Conservation (phyloP, 2,888 invertebrate species). For the Abrostola triplasia region DNA sequence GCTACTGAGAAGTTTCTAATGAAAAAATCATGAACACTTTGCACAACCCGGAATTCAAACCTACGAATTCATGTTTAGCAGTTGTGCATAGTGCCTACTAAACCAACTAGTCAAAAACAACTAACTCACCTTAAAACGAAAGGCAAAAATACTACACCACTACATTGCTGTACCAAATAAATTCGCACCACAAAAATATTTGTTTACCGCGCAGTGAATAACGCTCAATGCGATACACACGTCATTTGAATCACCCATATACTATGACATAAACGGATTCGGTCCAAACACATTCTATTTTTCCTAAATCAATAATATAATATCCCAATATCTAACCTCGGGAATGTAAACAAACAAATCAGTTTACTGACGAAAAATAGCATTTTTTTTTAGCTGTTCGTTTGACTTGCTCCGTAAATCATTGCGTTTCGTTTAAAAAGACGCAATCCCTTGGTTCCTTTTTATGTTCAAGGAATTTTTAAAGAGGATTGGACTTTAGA, state of each 20-base stretch:
- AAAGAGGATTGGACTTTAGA: constrained; percentile 30
- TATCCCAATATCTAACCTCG: constrained; percentile 14
- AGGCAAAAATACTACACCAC: not conserved
- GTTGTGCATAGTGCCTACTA: too few species aligned
- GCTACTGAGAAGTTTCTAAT: too few species aligned
- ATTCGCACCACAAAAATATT: constrained; percentile 2
- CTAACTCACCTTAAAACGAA: too few species aligned
- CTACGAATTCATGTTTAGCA: too few species aligned
- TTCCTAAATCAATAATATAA: constrained; percentile 41
- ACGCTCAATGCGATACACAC: constrained; percentile 8
- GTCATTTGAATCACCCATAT: constrained; percentile 15
- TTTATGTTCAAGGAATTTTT: constrained; percentile 38
- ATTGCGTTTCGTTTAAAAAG: constrained; percentile 49
- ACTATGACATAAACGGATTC: constrained; percentile 15
- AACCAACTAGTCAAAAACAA: too few species aligned
- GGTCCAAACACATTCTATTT: constrained; percentile 11
- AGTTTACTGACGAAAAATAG: constrained; percentile 26
- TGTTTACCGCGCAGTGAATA: constrained; percentile 16
- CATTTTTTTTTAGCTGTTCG: constrained; percentile 40
- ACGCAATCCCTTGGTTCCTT: constrained; percentile 42
- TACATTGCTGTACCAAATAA: not conserved
- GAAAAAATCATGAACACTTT: too few species aligned
- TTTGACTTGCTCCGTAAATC: constrained; percentile 51
- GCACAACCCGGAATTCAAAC: too few species aligned
- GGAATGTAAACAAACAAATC: constrained; percentile 49